A percentile compares a stretch with the other conserved stretches of the same genome.
Evolutionary conservation across 2,113 vertebrate species (phyloP).

Genomic region (Calidris pygmaea): DNA sequence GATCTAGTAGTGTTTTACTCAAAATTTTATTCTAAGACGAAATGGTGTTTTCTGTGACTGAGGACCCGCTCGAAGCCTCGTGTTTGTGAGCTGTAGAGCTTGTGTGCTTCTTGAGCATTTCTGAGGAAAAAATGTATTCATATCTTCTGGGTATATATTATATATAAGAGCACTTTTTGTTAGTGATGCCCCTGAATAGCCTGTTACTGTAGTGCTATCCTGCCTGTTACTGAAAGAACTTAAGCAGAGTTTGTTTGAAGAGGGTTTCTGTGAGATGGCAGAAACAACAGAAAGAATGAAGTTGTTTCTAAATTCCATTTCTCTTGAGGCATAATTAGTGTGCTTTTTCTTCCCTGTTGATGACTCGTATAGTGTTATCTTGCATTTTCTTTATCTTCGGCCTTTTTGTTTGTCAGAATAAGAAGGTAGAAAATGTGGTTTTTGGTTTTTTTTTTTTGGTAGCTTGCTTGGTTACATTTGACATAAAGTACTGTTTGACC

Average conservation of each 20-base stretch:
- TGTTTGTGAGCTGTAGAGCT: not conserved
- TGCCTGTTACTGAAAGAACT: not conserved
- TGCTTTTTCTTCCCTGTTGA: not conserved
- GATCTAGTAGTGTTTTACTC: not conserved
- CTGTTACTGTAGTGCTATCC: not conserved
- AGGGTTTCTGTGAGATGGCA: not conserved
- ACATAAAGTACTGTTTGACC: not conserved
- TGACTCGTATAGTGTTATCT: not conserved
- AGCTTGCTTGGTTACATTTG: not conserved
- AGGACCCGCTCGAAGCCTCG: not conserved
- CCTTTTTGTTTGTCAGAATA: not conserved
- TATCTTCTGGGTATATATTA: not conserved
- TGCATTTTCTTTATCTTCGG: not conserved
- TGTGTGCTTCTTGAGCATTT: not conserved
- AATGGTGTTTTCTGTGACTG: not conserved
- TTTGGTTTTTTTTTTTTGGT: not conserved
- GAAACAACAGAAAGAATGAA: not conserved
- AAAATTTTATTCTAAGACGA: not conserved
- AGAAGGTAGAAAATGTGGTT: not conserved
- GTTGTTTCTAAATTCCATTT: not conserved
- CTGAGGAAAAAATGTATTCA: not conserved
- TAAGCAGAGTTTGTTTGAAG: not conserved
- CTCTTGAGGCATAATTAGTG: not conserved
- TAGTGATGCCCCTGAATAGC: not conserved
- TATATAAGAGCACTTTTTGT: not conserved